Evolutionary conservation across 1,140 invertebrate genomes (phyloP), one percentile per base, ranked within the genome.

Genomic region (Drosophila kikkawai): DNA sequence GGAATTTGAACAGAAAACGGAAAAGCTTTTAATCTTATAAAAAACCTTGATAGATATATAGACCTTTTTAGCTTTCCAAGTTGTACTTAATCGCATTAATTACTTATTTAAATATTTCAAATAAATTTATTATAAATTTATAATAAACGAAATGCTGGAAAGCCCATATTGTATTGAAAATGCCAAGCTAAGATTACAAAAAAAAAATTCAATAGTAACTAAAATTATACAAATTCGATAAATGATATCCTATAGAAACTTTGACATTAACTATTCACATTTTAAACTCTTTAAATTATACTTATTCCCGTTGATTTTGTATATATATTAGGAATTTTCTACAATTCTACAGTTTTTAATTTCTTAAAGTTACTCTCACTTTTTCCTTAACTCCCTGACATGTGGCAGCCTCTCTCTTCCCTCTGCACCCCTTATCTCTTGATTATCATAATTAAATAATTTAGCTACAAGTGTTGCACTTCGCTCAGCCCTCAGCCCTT

Each of bases 391-490:
- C 60, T 64, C n/a, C 34, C n/a, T 39, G 59, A 36, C 53, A 39
- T 56, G 53, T 39, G 53, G 53, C 53, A 4, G 41, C 11, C 22
- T 9, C 29, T 12, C 7, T 22, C 7, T 19, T 17, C 15, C 19
- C 15, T 11, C 29, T 32, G 29, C 26, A 44, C 26, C 42, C 15
- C 47, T 69, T 68, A 44, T 44, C 60, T 67, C 65, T 74, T 87
- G 80, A 87, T 87, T 87, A 87, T 83, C 80, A 88, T 87, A 87
- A 87, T 87, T 87, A 88, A 87, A 82, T 80, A 87, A 87, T 87
- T 87, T 88, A 64, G 56, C 74, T 77, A 83, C 80, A 80, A 87
- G 80, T 83, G 83, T 85, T 87, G 84, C 83, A 87, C 63, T 82
- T 82, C 73, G 67, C 79, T 53, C 75, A 55, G 41, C 55, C 41